A percentile compares a stretch with the other conserved stretches of the same genome.
phyloP scores from a whole-genome alignment of 1,140 invertebrate genomes.

The Bombyx mandarina region DNA sequence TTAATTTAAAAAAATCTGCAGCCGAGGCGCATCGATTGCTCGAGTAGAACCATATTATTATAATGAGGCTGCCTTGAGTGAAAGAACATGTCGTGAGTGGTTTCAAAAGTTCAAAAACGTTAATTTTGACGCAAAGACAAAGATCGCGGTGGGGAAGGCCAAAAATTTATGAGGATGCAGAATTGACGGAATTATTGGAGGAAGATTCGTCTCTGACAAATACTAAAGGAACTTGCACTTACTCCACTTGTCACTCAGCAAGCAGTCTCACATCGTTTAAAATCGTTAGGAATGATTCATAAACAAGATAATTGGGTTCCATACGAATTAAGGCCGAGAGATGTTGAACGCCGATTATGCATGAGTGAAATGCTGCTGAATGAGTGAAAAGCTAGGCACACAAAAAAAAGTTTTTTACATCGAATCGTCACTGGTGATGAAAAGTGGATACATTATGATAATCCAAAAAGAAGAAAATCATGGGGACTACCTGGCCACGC shows the following conservation, averaged over 20 bases:
- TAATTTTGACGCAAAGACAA: not conserved
- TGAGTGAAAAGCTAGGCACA: no score
- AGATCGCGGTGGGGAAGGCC: not conserved
- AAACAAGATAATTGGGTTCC: constrained; percentile 4
- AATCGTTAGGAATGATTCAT: not conserved
- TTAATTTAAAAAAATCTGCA: not conserved
- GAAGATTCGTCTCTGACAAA: not conserved
- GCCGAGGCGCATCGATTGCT: not conserved
- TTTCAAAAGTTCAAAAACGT: not conserved
- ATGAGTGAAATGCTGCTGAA: not conserved
- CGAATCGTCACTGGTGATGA: constrained; percentile 3
- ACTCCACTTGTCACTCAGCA: not conserved
- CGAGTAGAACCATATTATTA: no score
- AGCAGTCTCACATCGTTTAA: constrained; percentile 3
- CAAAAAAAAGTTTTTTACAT: not conserved
- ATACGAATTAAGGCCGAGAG: constrained; percentile 1
- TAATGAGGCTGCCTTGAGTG: no score
- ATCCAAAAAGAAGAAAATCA: constrained; percentile 11
- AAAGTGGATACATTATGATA: constrained; percentile 8
- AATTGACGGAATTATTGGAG: not conserved
- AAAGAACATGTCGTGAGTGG: not conserved
- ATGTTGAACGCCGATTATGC: not conserved
- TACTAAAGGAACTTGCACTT: not conserved
- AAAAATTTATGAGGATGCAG: not conserved
- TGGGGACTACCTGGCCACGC: constrained; percentile 16